These are phyloP conservation scores for Philopotamus ludificatus DNA, from an alignment of 1,140 invertebrate species.

Conservation along the genomic window DNA sequence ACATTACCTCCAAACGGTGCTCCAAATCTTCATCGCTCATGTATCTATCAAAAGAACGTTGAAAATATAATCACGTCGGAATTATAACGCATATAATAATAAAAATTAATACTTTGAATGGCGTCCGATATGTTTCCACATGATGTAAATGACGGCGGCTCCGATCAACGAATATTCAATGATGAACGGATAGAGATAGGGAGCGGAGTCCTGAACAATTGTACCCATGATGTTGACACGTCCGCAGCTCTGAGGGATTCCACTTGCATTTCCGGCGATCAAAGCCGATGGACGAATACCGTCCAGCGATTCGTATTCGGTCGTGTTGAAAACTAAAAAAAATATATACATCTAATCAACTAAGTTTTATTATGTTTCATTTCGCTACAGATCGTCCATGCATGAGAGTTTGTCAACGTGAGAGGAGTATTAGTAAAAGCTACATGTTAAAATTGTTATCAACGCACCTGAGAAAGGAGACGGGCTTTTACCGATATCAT, in stretches of 20 bases:
- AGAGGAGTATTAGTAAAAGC: not conserved
- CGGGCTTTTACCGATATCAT: conserved; percentile 20
- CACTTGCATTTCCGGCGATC: conserved; percentile 57
- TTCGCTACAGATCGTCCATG: conserved; percentile 51
- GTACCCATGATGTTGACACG: conserved; percentile 89
- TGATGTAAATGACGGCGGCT: conserved; percentile 94
- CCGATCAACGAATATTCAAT: conserved; percentile 97
- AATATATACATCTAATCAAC: too few relatives aligned
- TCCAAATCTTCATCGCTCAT: conserved; percentile 81
- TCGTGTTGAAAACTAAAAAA: too few relatives aligned
- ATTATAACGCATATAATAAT: not conserved
- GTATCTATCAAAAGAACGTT: conserved; percentile 52
- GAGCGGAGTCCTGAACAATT: conserved; percentile 86
- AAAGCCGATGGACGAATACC: conserved; percentile 62
- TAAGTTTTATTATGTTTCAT: too few relatives aligned
- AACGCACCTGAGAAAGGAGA: conserved; percentile 36
- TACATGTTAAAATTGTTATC: too few relatives aligned
- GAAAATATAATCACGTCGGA: not conserved
- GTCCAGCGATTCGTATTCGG: conserved; percentile 63
- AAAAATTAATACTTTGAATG: conserved; percentile 63
- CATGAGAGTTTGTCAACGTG: too few relatives aligned
- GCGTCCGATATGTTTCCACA: conserved; percentile 94
- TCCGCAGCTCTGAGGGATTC: conserved; percentile 61
- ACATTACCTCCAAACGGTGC: conserved; percentile 79
- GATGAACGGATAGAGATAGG: conserved; percentile 93